Base-by-base conservation (phyloP, 2,888 invertebrate genomes). In the Mamestra brassicae region DNA sequence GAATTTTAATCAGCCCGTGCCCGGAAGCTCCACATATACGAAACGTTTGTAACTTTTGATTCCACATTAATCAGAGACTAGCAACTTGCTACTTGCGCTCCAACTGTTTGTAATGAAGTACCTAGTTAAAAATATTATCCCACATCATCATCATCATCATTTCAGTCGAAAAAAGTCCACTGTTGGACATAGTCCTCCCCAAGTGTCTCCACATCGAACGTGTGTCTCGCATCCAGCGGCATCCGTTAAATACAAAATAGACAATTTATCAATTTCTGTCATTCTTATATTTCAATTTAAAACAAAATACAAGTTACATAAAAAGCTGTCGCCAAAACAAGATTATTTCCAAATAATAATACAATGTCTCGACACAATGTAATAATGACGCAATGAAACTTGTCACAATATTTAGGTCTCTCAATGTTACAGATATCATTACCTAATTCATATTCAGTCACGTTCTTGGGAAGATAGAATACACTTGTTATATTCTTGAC, bases 1-100 rank as follows among this genome's bases (percentile, higher is more conserved):
- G 58, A 84, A 85, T 81, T 79, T 76, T 67, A 82, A 80, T 62
- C 52, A 73, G n/a, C 26, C 47, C 7, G 26, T 45, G 45, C 11
- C 58, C 2, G 34, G n/a, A 69, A 60, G 15, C 47, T 63, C 4
- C 15, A 17, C 15, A 17, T 15, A 42, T 83, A 60, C n/a, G 26
- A 58, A 45, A 47, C 17, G 4, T 69, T 55, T 38, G 11, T 4
- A 38, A 58, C 11, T 58, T 54, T 54, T 61, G 15, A 55, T n/a
- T 4, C 36, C 36, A 26, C 17, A 11, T 8, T 34, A 76, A 50
- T 45, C 26, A 52, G 34, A 45, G 45, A n/a, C 6, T 26, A 3
- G 52, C 17, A 4, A 45, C 45, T 45, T 45, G n/a, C 17, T 13
- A 15, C 11, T 26, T 15, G 58, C 11, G 5, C 6, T 26, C 6